Evolutionary conservation across 2,113 vertebrate species (phyloP).

Genomic region (Bostrychus sinensis): DNA sequence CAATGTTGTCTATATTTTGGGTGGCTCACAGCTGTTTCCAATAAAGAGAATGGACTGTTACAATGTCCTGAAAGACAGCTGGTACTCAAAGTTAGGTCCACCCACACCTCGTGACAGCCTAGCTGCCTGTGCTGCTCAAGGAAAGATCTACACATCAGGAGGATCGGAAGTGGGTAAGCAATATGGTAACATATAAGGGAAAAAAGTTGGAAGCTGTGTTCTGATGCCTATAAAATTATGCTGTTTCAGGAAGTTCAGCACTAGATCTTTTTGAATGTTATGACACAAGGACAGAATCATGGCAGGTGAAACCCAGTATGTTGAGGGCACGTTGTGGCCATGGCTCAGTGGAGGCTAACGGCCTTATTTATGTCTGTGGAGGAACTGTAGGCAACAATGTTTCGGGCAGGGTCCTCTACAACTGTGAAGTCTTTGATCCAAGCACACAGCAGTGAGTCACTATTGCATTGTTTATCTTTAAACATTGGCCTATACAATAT

Average conservation of each 20-base stretch:
- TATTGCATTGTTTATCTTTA: not conserved
- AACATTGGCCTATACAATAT: not conserved
- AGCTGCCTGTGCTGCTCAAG: constrained; percentile 93
- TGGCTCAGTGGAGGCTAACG: constrained; percentile 92
- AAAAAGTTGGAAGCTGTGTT: not conserved
- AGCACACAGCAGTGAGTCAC: constrained; percentile 88
- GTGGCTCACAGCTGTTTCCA: constrained; percentile 96
- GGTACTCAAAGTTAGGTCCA: constrained; percentile 97
- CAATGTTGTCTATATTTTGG: constrained; percentile 98
- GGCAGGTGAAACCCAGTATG: constrained; percentile 96
- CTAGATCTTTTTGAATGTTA: constrained; percentile 96
- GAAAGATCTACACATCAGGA: constrained; percentile 97
- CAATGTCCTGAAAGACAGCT: constrained; percentile 98
- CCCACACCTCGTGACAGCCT: constrained; percentile 95
- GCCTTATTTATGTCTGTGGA: constrained; percentile 95
- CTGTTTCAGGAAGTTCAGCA: constrained; percentile 88
- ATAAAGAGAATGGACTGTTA: constrained; percentile 99
- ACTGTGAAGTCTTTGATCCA: constrained; percentile 96
- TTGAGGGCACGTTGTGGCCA: constrained; percentile 95
- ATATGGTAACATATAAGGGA: not conserved
- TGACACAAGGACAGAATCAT: constrained; percentile 94
- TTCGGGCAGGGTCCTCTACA: constrained; percentile 91
- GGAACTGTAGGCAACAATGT: constrained; percentile 96
- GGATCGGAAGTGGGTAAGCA: constrained; percentile 97
- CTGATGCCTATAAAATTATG: not conserved